Evolutionary conservation across 2,113 vertebrate genomes (phyloP), one percentile per base, ranked within the genome.

Genomic region (Dasypus novemcinctus): DNA sequence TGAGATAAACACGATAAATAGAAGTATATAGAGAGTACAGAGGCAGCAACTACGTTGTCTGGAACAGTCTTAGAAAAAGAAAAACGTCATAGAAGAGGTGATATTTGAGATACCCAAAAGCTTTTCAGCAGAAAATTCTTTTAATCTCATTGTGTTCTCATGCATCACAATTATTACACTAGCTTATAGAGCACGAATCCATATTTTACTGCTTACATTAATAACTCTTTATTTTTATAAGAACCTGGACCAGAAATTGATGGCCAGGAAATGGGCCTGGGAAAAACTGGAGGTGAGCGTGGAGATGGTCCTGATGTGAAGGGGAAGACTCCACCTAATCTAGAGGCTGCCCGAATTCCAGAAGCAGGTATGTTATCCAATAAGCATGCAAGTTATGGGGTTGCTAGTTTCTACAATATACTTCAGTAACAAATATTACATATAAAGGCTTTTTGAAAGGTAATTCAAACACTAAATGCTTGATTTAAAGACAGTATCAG

Each of bases 41-140:
- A 71, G 20, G 15, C 46, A 36, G 43, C 69, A 82, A 46, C 31
- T 90, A 72, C 79, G 13, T 87, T 91, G 25, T 87, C 74, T 78
- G 69, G 41, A 94, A 83, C 52, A 59, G 63, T 72, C 75, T 84
- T 74, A 88, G 71, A 43, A 80, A 74, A 87, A 72, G 36, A 36
- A 78, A 75, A 23, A 21, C 57, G 80, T 89, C 63, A 23, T n/a
- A 83, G 43, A 54, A 25, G 78, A 90, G 80, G 13, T 79, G 59
- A 92, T 74, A 83, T 33, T 61, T 63, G 61, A 78, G 54, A 76
- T 90, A 61, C 2, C 27, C 29, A 87, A 57, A 57, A 57, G 29
- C 59, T 96, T 88, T 92, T 80, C 88, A 96, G 38, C 46, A 94
- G 80, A 89, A 85, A 93, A 75, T 12, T 59, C 31, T 41, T 84